Conservation (phyloP, 2,888 invertebrate species). For the Agrochola macilenta region DNA sequence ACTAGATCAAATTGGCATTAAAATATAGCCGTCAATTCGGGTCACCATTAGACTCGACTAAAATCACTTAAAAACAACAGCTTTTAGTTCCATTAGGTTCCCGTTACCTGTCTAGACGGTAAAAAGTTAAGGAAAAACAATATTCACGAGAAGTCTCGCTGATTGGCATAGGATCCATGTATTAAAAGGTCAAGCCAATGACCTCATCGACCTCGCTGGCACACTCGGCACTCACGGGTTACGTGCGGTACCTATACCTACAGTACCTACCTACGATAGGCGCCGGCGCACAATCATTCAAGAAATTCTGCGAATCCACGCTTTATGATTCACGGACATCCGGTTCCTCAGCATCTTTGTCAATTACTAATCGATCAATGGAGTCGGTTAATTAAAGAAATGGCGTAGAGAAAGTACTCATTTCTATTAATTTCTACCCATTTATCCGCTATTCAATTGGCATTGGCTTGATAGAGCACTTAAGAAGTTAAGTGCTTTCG, state of each 20-base stretch:
- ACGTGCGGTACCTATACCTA: constrained; percentile 56
- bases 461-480: constrained; percentile 19
- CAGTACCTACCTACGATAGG: constrained; percentile 57
- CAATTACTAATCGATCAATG: constrained; percentile 67
- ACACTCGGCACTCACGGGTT: constrained; percentile 55
- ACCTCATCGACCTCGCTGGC: constrained; percentile 75
- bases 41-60: not conserved
- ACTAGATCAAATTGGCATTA: constrained; percentile 1
- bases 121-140: constrained; percentile 60
- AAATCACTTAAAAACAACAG: constrained; percentile 25
- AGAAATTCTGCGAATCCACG: constrained; percentile 77
- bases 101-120: constrained; percentile 44
- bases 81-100: constrained; percentile 25
- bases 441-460: constrained; percentile 19
- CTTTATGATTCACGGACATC: constrained; percentile 80
- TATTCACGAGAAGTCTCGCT: constrained; percentile 55
- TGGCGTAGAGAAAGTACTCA: constrained; percentile 55
- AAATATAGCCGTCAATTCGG: constrained; percentile 18
- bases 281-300: constrained; percentile 66
- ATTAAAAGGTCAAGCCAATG: constrained; percentile 81
- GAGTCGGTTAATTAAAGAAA: constrained; percentile 54
- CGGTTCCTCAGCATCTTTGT: constrained; percentile 78
- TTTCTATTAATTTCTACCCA: constrained; percentile 18
- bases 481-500: constrained; percentile 33
- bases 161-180: constrained; percentile 65